These are phyloP conservation scores for Zonitis immaculata DNA, from an alignment of 2,888 invertebrate species.

Conservation along the genomic window DNA sequence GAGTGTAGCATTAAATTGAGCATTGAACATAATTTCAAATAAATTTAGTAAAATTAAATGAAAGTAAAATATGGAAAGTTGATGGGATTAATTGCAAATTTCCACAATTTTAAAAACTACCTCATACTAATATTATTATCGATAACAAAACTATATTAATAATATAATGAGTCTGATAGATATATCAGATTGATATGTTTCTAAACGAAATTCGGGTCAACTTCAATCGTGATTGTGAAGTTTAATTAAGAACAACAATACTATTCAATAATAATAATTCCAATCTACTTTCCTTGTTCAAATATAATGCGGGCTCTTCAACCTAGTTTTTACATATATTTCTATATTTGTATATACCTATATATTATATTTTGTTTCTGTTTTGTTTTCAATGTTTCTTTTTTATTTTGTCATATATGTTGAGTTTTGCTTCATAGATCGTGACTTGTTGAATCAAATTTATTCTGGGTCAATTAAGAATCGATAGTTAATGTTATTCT, in stretches of 20 bases:
- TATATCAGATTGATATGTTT: no score
- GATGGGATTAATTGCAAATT: no score
- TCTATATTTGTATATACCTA: background rate
- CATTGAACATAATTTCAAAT: no score
- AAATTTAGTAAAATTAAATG: no score
- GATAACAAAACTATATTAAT: no score
- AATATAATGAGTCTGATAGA: no score
- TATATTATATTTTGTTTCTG: no score
- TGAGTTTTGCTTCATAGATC: background rate
- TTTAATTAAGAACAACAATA: background rate
- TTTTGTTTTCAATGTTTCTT: background rate
- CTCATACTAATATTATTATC: no score
- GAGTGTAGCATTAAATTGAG: no score
- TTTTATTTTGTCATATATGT: background rate
- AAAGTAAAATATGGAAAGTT: no score
- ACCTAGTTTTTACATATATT: background rate
- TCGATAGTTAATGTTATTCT: background rate
- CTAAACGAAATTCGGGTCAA: background rate
- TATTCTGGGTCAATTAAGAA: background rate
- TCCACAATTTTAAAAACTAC: no score
- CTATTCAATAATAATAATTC: background rate
- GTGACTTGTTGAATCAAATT: background rate
- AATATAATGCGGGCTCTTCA: background rate
- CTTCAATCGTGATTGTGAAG: background rate
- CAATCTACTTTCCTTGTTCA: background rate